Percentiles rank a stretch among this genome's conserved stretches.
These are phyloP conservation scores for Scleropages formosus DNA, from an alignment of 2,797 vertebrate species.

Conservation along the genomic window DNA sequence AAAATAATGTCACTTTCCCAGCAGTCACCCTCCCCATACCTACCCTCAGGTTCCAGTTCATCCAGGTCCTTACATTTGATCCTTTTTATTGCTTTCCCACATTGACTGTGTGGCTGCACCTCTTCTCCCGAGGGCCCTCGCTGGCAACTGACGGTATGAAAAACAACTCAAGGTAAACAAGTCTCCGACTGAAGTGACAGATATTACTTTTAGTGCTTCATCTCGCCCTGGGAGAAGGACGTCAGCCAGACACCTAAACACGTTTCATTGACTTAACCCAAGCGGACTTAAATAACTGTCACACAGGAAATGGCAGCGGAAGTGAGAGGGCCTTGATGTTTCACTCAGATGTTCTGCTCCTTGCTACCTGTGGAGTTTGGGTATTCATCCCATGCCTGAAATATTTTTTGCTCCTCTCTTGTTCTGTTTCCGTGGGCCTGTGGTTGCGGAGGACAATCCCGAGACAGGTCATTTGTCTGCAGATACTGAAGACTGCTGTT, in stretches of 20 bases:
- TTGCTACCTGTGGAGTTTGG: constrained; percentile 11
- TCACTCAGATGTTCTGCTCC: neutral
- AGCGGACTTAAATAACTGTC: constrained; percentile 32
- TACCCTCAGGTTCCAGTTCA: constrained; percentile 37
- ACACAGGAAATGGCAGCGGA: constrained; percentile 27
- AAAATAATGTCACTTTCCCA: neutral
- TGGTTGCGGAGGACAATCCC: neutral
- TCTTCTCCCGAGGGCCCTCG: constrained; percentile 47
- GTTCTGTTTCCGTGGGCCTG: neutral
- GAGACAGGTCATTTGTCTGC: neutral
- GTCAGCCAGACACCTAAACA: constrained; percentile 33
- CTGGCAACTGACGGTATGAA: constrained; percentile 52
- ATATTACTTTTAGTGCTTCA: constrained; percentile 48
- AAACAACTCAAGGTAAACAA: constrained; percentile 60
- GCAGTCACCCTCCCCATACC: neutral
- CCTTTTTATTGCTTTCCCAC: constrained; percentile 52
- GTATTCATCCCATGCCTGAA: neutral
- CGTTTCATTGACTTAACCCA: constrained; percentile 6
- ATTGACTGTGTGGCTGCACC: constrained; percentile 47
- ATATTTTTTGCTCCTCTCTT: neutral
- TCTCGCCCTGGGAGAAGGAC: constrained; percentile 32
- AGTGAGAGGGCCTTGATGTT: neutral
- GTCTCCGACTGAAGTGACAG: constrained; percentile 45
- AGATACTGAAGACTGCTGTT: neutral
- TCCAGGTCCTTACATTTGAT: constrained; percentile 53